Base-by-base conservation (phyloP, 2,888 invertebrate species). In the Tubulanus polymorphus region DNA sequence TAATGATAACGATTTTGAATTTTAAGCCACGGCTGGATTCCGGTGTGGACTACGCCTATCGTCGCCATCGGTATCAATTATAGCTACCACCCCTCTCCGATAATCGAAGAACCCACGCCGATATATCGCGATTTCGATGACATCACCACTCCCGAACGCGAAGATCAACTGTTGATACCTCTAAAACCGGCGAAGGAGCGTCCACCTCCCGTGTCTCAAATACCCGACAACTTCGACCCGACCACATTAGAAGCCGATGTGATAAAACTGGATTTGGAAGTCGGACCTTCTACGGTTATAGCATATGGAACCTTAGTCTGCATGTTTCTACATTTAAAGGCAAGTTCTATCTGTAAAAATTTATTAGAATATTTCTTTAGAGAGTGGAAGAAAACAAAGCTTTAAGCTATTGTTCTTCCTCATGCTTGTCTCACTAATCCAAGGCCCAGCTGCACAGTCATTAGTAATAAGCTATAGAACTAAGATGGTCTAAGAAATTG, bases 1-100 rank as follows among this genome's bases (percentile, higher is more conserved):
- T n/a, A n/a, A n/a, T n/a, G n/a, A n/a, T n/a, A n/a, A n/a, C n/a
- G n/a, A n/a, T n/a, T n/a, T n/a, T n/a, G 37, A 48, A 35, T 53
- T 56, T 64, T 5, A 68, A 80, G 80, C 62, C 75, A 76, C 59
- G 93, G 94, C 1, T 97, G 96, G 96, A 86, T 95, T 0, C 94
- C 95, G 75, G 94, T 94, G 73, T 94, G 94, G 94, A 90, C 90
- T 48, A 93, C 95, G 5, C 93, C 94, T 0, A 93, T 94, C 61
- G 90, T 93, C 3, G 93, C 93, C 0, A 82, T 96, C 23, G 92
- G 90, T 65, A 91, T 97, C 51, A 86, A 87, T 60, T 96, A 94
- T 77, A 86, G 86, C 23, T 96, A 93, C 78, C 94, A 96, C 79
- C 94, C 95, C 0, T 88, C 90, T 72, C 93, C 94, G 2, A 89